Base-by-base conservation (phyloP, 1,140 invertebrate genomes). In the Caenorhabditis briggsae region DNA sequence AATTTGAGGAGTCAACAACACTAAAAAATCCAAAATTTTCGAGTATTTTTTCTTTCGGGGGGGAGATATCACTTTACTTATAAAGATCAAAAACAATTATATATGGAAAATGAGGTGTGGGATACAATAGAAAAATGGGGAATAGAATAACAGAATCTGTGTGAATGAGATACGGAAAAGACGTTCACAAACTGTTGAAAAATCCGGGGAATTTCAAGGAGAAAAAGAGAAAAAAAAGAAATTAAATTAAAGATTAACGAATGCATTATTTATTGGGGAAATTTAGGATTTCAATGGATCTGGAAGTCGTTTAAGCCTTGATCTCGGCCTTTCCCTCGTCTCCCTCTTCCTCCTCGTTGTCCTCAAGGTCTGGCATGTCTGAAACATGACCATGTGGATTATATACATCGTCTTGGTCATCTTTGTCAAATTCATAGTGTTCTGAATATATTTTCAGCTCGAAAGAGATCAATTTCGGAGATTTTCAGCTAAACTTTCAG, bases 291-390 rank as follows among this genome's bases (percentile, higher is more conserved):
- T 20, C 18, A 18, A 70, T 70, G 6, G 65, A 18, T 25, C 7
- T 0, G 2, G 12, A 18, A 20, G 41, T 3, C 2, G 18, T 50
- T 78, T 50, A 78, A 23, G 70, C 70, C 18, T 50, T 78, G 25
- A n/a, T 23, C 2, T 50, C 70, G 20, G 43, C 23, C 58, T 84
- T 65, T 55, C n/a, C 59, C 65, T 61, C 59, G 23, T 84, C 83
- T 14, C 33, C 59, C 48, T 84, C 83, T 14, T 84, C 83, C 9
- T 65, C 61, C 23, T 84, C 83, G 58, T 70, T 74, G 53, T 85
- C 84, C 20, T 85, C 84, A 33, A 85, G 65, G 41, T 85, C 84
- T 25, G 84, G 84, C 84, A 85, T 85, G 25, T 85, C 84, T 70
- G 82, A 83, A 83, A 83, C 43, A 5, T 41, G 18, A 14, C 14